These are phyloP conservation scores for Echinops telfairi DNA, from an alignment of 2,113 vertebrate genomes.

Conservation along the genomic window DNA sequence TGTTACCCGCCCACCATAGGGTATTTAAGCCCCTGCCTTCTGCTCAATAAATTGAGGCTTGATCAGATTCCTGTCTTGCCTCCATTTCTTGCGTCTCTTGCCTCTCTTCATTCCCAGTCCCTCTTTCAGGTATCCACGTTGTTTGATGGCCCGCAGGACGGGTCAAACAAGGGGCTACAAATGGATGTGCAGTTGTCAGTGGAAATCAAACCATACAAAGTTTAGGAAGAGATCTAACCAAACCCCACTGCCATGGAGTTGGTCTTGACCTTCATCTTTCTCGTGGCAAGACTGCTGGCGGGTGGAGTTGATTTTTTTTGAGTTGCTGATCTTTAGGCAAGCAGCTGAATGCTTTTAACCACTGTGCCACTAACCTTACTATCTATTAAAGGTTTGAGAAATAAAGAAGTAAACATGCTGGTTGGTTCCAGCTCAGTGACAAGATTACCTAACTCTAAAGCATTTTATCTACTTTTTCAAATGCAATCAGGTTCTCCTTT, in stretches of 20 bases:
- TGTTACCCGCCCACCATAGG: no score
- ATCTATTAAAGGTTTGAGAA: not conserved
- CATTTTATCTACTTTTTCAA: constrained; percentile 8
- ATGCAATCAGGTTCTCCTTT: not conserved
- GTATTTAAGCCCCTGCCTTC: no score
- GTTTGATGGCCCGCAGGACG: no score
- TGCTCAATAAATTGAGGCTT: no score
- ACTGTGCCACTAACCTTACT: not conserved
- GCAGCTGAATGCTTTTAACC: not conserved
- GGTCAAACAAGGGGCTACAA: no score
- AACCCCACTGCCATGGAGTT: not conserved
- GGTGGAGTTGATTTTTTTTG: not conserved
- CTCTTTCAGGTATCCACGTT: no score
- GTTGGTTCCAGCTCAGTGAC: not conserved
- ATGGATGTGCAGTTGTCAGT: no score
- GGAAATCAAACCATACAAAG: no score
- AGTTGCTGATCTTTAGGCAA: no score
- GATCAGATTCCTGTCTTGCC: no score
- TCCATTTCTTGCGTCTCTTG: no score
- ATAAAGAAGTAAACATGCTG: not conserved
- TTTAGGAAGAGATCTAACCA: not conserved
- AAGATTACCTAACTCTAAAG: not conserved
- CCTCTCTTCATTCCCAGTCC: no score
- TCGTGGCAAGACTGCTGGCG: not conserved
- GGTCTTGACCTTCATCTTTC: not conserved